These are phyloP conservation scores for Stictocephala bisonia DNA, from an alignment of 2,888 invertebrate species.

Conservation along the genomic window DNA sequence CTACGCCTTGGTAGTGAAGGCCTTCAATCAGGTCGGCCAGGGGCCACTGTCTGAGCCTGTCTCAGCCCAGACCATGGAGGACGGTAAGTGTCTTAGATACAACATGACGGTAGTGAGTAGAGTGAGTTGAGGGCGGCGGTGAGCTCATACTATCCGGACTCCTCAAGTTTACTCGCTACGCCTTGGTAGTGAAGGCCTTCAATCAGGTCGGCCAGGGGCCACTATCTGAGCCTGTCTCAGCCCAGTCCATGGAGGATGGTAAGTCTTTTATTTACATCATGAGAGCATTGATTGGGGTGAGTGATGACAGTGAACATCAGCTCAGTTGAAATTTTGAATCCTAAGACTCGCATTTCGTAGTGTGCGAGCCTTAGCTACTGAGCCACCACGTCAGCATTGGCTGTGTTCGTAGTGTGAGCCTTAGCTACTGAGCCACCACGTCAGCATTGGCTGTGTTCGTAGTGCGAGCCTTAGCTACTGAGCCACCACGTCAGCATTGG, in stretches of 20 bases:
- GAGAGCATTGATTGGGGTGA: too few relatives aligned
- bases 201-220: conserved; percentile 81
- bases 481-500: too few relatives aligned
- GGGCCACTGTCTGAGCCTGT: conserved; percentile 77
- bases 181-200: conserved; percentile 77
- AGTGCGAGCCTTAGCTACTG: too few relatives aligned
- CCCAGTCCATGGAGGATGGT: conserved; percentile 82
- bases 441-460: too few relatives aligned
- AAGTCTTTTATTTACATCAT: too few relatives aligned
- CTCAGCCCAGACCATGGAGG: conserved; percentile 78
- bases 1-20: conserved; percentile 77
- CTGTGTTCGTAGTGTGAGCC: too few relatives aligned
- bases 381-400: too few relatives aligned
- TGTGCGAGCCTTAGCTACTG: too few relatives aligned
- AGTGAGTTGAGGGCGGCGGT: conserved; percentile 74
- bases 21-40: conserved; percentile 79
- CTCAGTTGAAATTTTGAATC: too few relatives aligned
- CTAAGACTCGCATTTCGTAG: too few relatives aligned
- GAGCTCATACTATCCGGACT: conserved; percentile 74
- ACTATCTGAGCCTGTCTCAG: conserved; percentile 73
- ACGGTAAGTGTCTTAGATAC: conserved; percentile 74
- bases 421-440: too few relatives aligned
- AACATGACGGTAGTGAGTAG: conserved; percentile 77
- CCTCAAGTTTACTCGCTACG: conserved; percentile 75
- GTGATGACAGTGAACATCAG: too few relatives aligned